These are phyloP conservation scores for Rhynchopsitta pachyrhyncha DNA, from an alignment of 2,113 vertebrate genomes.

Conservation along the genomic window DNA sequence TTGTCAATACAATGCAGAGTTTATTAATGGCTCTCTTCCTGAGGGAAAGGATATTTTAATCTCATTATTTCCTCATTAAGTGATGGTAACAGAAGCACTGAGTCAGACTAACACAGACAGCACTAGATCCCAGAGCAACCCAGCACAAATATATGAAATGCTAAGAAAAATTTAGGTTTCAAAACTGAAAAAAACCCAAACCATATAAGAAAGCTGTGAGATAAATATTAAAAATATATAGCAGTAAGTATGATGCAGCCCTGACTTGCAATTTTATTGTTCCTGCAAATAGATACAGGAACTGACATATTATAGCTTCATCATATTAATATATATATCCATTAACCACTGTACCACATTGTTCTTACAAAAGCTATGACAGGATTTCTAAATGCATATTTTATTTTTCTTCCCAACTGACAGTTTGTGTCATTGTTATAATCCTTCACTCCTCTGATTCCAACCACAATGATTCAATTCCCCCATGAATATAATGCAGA, in stretches of 20 bases:
- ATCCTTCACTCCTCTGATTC: not conserved
- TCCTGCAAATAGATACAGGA: not conserved
- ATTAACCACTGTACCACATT: not conserved
- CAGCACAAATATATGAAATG: not conserved
- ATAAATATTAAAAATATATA: not conserved
- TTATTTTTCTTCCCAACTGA: not conserved
- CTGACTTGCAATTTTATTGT: not conserved
- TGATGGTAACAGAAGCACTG: not conserved
- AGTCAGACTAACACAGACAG: not conserved
- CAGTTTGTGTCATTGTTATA: not conserved
- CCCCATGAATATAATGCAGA: rapidly evolving
- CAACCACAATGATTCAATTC: not conserved
- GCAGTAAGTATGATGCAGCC: not conserved
- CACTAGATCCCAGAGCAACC: not conserved
- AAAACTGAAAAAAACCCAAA: not conserved
- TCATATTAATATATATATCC: not conserved
- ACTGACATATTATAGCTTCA: not conserved
- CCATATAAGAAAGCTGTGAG: rapidly evolving
- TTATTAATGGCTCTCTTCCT: not conserved
- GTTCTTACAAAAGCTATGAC: not conserved
- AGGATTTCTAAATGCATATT: not conserved
- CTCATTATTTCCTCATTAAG: not conserved
- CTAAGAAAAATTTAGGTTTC: not conserved
- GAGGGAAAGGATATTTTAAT: not conserved
- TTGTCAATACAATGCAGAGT: not conserved